Conservation (phyloP, 2,113 vertebrate genomes). For the Gulo gulo region DNA sequence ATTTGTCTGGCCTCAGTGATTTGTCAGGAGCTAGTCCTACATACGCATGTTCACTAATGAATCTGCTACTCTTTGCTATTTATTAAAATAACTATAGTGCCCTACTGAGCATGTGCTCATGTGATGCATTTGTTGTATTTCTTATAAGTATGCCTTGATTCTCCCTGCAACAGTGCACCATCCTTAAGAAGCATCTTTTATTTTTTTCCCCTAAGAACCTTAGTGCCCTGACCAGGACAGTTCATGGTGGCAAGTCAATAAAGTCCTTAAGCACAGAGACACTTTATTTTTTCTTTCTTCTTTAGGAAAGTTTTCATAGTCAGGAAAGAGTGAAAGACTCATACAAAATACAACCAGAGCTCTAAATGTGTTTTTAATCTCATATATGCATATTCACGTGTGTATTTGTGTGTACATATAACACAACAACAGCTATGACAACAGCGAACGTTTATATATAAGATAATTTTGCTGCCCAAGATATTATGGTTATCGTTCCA, state of each 20-base stretch:
- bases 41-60: neutral
- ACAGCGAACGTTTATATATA: conserved; percentile 58
- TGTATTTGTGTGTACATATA: conserved; percentile 43
- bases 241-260: neutral
- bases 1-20: neutral
- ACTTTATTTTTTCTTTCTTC: neutral
- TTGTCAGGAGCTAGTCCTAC: neutral
- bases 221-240: neutral
- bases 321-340: neutral
- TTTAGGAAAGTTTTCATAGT: neutral
- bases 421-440: conserved; percentile 43
- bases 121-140: neutral
- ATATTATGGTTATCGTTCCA: conserved; percentile 43
- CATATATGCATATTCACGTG: neutral
- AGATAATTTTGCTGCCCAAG: conserved; percentile 59
- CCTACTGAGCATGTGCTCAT: neutral
- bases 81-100: neutral
- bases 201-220: neutral
- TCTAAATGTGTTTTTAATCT: conserved; percentile 5
- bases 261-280: neutral
- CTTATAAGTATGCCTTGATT: neutral
- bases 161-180: neutral
- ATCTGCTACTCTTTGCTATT: neutral
- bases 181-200: neutral
- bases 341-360: neutral